Evolutionary conservation across 37 sponge, comb jelly and placozoan species (phyloP).

Genomic region (Oscarella lobularis): DNA sequence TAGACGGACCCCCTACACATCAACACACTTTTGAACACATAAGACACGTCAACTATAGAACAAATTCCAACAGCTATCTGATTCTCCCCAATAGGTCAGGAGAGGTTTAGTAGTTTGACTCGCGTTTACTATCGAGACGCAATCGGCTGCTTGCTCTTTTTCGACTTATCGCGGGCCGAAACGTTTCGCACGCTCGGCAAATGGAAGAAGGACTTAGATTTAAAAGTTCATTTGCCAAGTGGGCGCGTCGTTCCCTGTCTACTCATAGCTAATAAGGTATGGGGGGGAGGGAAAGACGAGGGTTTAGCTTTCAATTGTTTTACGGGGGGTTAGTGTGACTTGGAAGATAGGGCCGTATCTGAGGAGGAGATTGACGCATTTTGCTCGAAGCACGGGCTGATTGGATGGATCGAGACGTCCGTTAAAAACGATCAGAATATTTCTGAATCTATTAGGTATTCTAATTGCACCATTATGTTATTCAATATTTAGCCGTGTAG

Average conservation of each 20-base stretch:
- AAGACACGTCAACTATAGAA: too few relatives aligned
- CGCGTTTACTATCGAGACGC: conserved; percentile 1
- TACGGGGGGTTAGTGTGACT: neutral
- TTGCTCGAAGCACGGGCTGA: neutral
- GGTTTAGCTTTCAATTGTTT: too few relatives aligned
- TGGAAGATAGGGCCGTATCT: neutral
- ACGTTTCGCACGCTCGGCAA: neutral
- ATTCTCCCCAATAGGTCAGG: neutral
- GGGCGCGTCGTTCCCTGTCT: neutral
- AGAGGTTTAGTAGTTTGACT: neutral
- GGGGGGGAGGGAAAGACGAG: too few relatives aligned
- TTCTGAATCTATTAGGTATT: too few relatives aligned
- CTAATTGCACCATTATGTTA: too few relatives aligned
- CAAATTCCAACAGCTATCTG: too few relatives aligned
- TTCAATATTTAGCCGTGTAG: too few relatives aligned
- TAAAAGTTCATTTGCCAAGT: neutral
- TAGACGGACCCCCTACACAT: too few relatives aligned
- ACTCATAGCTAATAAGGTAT: neutral
- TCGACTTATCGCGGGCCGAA: neutral
- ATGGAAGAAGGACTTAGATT: neutral
- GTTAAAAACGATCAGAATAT: neutral
- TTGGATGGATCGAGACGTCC: neutral
- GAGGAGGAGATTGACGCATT: neutral
- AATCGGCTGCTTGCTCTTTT: neutral
- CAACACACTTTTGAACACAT: too few relatives aligned